Conservation (phyloP, 2,113 vertebrate species). For the Anarrhichthys ocellatus region DNA sequence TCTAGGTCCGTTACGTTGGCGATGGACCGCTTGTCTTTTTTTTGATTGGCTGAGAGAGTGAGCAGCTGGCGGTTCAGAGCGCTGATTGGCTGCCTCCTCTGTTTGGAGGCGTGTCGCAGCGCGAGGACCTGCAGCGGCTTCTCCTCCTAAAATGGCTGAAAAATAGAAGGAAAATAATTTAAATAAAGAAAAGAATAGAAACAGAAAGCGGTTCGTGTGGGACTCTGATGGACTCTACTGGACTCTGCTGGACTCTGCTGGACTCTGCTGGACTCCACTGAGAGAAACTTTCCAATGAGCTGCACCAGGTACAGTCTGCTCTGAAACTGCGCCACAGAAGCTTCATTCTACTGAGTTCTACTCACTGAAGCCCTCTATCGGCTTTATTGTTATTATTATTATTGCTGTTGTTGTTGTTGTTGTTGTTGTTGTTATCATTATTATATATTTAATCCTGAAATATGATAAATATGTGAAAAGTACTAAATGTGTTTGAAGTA, state of each 20-base stretch:
- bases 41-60: slow-evolving; percentile 34
- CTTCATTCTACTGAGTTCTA: no score
- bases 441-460: no score
- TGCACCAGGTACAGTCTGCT: slow-evolving; percentile 67
- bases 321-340: slow-evolving; percentile 51
- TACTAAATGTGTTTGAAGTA: no score
- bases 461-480: no score
- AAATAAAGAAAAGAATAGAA: neutral
- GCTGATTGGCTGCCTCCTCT: slow-evolving; percentile 35
- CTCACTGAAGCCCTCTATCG: no score
- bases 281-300: slow-evolving; percentile 53
- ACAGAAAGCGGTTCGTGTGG: neutral
- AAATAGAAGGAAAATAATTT: neutral
- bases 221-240: neutral
- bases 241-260: neutral
- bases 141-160: slow-evolving; percentile 28
- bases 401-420: no score
- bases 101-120: slow-evolving; percentile 22
- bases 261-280: no score
- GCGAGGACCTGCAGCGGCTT: neutral
- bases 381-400: no score
- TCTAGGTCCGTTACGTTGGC: neutral
- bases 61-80: neutral
- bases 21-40: neutral
- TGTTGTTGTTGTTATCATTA: no score